Percentiles rank a stretch among this genome's conserved stretches.
These are phyloP conservation scores for Heliocidaris erythrogramma DNA, from an alignment of 35 echinoderm and acorn worm genomes.

Conservation along the genomic window DNA sequence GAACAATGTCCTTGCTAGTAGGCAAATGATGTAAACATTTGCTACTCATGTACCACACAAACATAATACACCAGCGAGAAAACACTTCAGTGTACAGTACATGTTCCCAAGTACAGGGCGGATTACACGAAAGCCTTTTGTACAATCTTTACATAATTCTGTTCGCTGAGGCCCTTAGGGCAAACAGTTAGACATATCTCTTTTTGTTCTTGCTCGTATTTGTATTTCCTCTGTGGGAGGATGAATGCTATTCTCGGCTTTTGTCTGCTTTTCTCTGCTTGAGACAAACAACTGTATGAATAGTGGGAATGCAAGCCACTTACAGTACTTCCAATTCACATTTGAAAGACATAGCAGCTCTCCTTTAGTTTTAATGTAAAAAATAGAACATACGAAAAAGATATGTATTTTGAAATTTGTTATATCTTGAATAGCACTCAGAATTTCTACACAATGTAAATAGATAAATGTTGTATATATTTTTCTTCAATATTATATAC, in stretches of 20 bases:
- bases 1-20: too few relatives aligned
- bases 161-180: not conserved
- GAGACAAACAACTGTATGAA: not conserved
- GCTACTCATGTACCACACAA: too few relatives aligned
- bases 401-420: too few relatives aligned
- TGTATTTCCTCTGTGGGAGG: not conserved
- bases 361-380: too few relatives aligned
- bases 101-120: not conserved
- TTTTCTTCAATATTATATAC: too few relatives aligned
- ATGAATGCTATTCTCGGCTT: not conserved
- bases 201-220: not conserved
- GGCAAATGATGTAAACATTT: too few relatives aligned
- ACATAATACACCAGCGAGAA: too few relatives aligned
- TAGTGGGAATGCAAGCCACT: not conserved
- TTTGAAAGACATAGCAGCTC: not conserved
- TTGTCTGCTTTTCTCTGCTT: not conserved
- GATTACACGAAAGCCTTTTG: too few relatives aligned
- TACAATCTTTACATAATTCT: not conserved
- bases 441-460: too few relatives aligned
- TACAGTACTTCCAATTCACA: not conserved
- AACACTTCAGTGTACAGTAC: not conserved
- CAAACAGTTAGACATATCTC: not conserved
- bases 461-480: too few relatives aligned
- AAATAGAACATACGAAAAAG: too few relatives aligned
- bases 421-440: too few relatives aligned